Conservation (phyloP, 37 sponge, comb jelly and placozoan genomes). For the Amphimedon queenslandica region DNA sequence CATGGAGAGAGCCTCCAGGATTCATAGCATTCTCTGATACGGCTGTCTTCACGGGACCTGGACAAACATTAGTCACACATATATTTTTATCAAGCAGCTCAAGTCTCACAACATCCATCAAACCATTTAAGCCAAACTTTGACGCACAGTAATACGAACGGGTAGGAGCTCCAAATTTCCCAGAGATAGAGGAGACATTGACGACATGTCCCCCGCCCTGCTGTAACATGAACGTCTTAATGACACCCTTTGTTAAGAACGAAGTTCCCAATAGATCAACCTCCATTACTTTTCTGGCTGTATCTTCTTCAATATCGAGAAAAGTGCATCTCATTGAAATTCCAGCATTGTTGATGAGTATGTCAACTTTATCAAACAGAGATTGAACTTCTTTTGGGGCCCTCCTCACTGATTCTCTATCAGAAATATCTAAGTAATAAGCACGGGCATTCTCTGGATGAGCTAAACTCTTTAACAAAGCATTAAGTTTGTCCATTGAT, state of each 20-base stretch:
- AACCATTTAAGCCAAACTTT: conserved; percentile 57
- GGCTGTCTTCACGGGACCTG: conserved; percentile 46
- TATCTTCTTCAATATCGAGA: conserved; percentile 11
- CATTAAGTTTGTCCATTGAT: conserved; percentile 23
- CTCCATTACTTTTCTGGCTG: conserved; percentile 37
- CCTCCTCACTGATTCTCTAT: conserved; percentile 1
- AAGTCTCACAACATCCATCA: conserved; percentile 32
- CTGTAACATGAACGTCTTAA: conserved; percentile 27
- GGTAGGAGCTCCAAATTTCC: conserved; percentile 21
- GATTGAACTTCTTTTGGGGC: conserved; percentile 12
- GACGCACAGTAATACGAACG: conserved; percentile 41
- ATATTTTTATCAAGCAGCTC: conserved; percentile 41
- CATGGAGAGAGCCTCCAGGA: conserved; percentile 25
- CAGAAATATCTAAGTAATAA: conserved; percentile 33
- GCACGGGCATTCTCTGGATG: conserved; percentile 35
- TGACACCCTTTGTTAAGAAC: conserved; percentile 40
- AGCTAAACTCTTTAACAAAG: conserved; percentile 9
- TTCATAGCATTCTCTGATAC: conserved; percentile 28
- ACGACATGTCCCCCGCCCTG: conserved; percentile 61
- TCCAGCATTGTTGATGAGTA: conserved; percentile 66
- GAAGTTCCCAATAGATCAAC: conserved; percentile 42
- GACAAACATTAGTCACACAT: conserved; percentile 27
- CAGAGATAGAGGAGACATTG: conserved; percentile 54
- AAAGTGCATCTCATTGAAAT: conserved; percentile 20
- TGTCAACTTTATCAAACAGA: conserved; percentile 51